Evolutionary conservation across 2,888 invertebrate genomes (phyloP).

Genomic region (Drosophila anceps): DNA sequence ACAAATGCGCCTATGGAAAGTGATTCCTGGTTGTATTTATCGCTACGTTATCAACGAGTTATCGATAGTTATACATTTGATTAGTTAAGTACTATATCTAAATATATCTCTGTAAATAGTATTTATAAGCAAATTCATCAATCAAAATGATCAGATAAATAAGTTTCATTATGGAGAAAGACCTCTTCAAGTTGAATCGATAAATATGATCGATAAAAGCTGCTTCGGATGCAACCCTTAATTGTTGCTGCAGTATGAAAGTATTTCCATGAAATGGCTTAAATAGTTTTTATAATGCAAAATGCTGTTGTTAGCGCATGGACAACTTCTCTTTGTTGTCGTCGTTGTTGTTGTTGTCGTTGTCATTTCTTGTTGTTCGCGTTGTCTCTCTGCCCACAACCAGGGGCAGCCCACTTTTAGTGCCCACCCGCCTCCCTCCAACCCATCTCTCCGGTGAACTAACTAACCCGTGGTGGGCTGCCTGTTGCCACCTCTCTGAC

Average conservation of each 20-base stretch:
- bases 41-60: background rate
- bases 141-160: background rate
- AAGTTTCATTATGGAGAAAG: too few species aligned
- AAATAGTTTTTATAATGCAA: slow-evolving; percentile 22
- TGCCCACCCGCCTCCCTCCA: background rate
- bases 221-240: background rate
- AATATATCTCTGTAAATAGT: too few species aligned
- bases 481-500: background rate
- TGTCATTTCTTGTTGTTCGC: slow-evolving; percentile 21
- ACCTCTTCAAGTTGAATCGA: background rate
- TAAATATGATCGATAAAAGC: background rate
- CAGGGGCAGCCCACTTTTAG: slow-evolving; percentile 33
- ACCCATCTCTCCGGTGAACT: background rate
- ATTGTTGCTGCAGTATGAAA: slow-evolving; percentile 1
- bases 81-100: too few species aligned
- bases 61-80: background rate
- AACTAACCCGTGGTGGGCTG: slow-evolving; percentile 10
- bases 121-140: too few species aligned
- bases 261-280: slow-evolving; percentile 10
- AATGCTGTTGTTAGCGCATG: slow-evolving; percentile 21
- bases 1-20: background rate
- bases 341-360: slow-evolving; percentile 13
- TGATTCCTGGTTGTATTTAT: background rate
- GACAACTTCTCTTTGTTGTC: slow-evolving; percentile 4
- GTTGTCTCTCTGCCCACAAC: slow-evolving; percentile 35